phyloP scores from a whole-genome alignment of 1,140 invertebrate genomes.

The Neoseiulus cucumeris region DNA sequence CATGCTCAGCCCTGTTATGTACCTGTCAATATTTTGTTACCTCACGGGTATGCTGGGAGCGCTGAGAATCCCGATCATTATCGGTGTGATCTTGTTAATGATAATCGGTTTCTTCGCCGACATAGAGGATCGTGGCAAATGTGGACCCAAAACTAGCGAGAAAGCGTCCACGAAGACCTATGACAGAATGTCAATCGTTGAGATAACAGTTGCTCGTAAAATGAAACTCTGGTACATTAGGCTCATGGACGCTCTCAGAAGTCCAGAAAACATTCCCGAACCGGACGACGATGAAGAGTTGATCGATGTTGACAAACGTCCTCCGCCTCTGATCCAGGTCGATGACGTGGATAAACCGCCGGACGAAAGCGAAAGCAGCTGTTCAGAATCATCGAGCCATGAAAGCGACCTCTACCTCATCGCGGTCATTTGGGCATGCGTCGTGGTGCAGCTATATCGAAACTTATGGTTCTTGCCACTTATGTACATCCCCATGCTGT shows the following conservation, averaged over 20 bases:
- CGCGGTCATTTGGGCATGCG: constrained; percentile 42
- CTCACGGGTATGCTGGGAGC: constrained; percentile 28
- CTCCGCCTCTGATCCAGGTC: neutral
- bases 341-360: constrained; percentile 6
- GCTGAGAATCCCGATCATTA: constrained; percentile 30
- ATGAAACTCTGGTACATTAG: constrained; percentile 9
- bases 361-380: constrained; percentile 14
- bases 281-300: constrained; percentile 4
- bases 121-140: constrained; percentile 16
- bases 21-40: constrained; percentile 23
- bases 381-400: constrained; percentile 5
- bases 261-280: constrained; percentile 6
- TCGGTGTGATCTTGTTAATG: constrained; percentile 26
- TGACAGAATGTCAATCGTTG: constrained; percentile 5
- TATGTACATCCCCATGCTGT: constrained; percentile 40
- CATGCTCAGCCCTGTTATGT: constrained; percentile 25
- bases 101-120: constrained; percentile 27
- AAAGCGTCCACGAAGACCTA: neutral
- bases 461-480: constrained; percentile 46
- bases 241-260: neutral
- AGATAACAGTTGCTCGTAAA: neutral
- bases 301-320: constrained; percentile 4
- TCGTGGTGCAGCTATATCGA: constrained; percentile 46
- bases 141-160: neutral
- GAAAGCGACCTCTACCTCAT: constrained; percentile 40